Evolutionary conservation across 2,888 invertebrate genomes (phyloP).

Genomic region (Acanthosepion pharaonis): DNA sequence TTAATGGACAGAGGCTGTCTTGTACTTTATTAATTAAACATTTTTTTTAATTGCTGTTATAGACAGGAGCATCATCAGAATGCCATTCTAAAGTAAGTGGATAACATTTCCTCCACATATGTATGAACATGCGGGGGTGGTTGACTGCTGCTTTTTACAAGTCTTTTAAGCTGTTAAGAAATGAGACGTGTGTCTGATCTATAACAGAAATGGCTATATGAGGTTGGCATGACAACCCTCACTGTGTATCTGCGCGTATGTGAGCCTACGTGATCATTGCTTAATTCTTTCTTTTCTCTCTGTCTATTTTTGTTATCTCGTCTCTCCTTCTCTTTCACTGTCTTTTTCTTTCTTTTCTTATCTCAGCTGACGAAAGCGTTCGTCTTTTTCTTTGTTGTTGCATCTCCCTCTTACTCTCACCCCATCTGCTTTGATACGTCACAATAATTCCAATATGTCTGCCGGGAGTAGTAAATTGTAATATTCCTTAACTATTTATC

Average conservation of each 20-base stretch:
- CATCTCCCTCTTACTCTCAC: not conserved
- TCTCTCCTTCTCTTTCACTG: not conserved
- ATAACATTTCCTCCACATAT: not conserved
- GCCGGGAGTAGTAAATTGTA: conserved; percentile 33
- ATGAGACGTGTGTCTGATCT: not conserved
- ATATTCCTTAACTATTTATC: not conserved
- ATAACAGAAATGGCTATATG: not conserved
- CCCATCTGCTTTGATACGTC: not conserved
- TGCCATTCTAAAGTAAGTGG: not conserved
- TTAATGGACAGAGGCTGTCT: too few relatives aligned
- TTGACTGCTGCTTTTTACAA: not conserved
- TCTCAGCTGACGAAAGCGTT: not conserved
- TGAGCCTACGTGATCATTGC: not conserved
- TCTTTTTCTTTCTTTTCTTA: not conserved
- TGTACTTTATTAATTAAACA: not conserved
- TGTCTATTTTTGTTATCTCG: not conserved
- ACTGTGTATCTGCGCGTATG: not conserved
- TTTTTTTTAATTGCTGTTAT: not conserved
- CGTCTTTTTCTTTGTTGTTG: not conserved
- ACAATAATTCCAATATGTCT: conserved; percentile 23
- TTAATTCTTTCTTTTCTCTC: not conserved
- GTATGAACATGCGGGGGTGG: not conserved
- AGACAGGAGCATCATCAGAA: not conserved
- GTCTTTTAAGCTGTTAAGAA: not conserved
- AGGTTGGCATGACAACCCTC: conserved; percentile 33